A percentile compares a stretch with the other conserved stretches of the same genome.
Conservation (phyloP, 2,797 vertebrate genomes). For the Petrocephalus schoutedeni region DNA sequence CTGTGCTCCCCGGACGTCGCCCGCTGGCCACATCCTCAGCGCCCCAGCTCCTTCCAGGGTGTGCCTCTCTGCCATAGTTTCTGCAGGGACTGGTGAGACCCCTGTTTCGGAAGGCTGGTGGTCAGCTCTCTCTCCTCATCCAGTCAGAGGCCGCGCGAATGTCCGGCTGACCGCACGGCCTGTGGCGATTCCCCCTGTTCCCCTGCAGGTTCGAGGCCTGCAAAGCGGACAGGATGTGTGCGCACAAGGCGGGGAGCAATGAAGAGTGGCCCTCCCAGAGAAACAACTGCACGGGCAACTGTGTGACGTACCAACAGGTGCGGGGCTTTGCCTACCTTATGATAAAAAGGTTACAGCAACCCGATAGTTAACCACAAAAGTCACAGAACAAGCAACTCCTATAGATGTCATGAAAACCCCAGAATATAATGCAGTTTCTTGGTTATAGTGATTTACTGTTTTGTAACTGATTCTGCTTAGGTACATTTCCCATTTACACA, state of each 20-base stretch:
- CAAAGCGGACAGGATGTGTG: slow-evolving; percentile 68
- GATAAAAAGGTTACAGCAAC: neutral
- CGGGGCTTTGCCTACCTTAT: neutral
- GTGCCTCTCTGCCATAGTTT: slow-evolving; percentile 75
- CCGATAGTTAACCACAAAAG: neutral
- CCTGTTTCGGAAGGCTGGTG: neutral
- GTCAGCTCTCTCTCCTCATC: neutral
- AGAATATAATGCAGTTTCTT: neutral
- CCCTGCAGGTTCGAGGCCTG: slow-evolving; percentile 73
- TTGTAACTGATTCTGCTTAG: neutral
- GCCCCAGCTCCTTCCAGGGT: slow-evolving; percentile 56
- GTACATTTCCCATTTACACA: neutral
- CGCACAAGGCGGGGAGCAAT: slow-evolving; percentile 59
- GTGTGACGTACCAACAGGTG: slow-evolving; percentile 75
- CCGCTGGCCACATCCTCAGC: slow-evolving; percentile 61
- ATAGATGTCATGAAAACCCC: neutral
- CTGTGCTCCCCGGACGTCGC: slow-evolving; percentile 70
- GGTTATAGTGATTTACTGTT: neutral
- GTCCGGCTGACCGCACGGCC: neutral
- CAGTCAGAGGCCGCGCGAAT: neutral
- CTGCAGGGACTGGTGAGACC: slow-evolving; percentile 73
- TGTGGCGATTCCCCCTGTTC: neutral
- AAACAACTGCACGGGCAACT: slow-evolving; percentile 64
- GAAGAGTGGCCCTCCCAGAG: slow-evolving; percentile 47
- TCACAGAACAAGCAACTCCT: neutral